Conservation (phyloP, 37 sponge, comb jelly and placozoan genomes). For the Aplysina aerophoba region DNA sequence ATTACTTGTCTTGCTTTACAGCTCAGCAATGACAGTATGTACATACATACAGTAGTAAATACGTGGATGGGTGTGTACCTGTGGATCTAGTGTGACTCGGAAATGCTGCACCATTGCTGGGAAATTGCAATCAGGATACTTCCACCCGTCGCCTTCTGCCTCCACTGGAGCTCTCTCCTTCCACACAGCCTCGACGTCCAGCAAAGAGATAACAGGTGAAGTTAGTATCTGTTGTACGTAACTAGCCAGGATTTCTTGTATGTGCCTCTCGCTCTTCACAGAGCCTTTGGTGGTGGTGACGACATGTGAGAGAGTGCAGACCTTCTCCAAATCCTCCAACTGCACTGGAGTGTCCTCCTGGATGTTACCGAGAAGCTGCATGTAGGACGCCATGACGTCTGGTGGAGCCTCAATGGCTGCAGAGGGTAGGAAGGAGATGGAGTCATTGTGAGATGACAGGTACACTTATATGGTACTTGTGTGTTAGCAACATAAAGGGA, state of each 20-base stretch:
- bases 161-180: neutral
- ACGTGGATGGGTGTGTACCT: too few species aligned
- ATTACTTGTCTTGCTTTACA: too few species aligned
- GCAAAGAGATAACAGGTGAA: neutral
- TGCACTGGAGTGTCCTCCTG: neutral
- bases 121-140: too few species aligned
- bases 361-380: neutral
- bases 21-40: too few species aligned
- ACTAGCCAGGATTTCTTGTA: neutral
- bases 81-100: too few species aligned
- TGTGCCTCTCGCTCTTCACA: neutral
- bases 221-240: neutral
- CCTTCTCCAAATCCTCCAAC: neutral
- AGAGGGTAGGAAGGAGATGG: too few species aligned
- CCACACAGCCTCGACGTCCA: conserved; percentile 14
- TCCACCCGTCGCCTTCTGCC: too few species aligned
- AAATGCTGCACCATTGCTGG: too few species aligned
- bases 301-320: neutral
- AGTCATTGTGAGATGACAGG: too few species aligned
- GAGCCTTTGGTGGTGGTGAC: neutral
- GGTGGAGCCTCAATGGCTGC: neutral
- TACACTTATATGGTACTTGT: too few species aligned
- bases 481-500: too few species aligned
- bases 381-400: neutral
- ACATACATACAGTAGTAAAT: too few species aligned